Evolutionary conservation across 2,113 vertebrate species (phyloP).

Genomic region (Emydura subglobosa): DNA sequence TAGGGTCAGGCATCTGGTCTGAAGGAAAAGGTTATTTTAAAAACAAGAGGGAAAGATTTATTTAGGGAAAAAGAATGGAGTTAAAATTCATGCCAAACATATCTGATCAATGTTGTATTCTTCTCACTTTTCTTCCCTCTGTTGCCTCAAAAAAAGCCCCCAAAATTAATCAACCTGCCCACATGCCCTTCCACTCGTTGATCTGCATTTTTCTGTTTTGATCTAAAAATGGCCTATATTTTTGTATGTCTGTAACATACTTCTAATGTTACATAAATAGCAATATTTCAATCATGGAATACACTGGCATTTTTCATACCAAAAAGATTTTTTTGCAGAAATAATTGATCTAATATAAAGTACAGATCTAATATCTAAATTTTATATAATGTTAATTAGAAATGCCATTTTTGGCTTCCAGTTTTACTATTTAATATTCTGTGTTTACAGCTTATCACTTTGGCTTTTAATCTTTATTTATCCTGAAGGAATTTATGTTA

Average conservation of each 20-base stretch:
- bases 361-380: not conserved
- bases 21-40: not conserved
- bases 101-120: not conserved
- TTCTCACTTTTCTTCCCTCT: not conserved
- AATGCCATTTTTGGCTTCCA: not conserved
- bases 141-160: not conserved
- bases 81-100: not conserved
- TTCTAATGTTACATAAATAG: not conserved
- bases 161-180: not conserved
- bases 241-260: not conserved
- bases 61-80: rapidly evolving
- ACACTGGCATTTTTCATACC: not conserved
- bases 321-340: not conserved
- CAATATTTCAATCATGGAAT: not conserved
- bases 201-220: not conserved
- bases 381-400: not conserved
- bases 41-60: not conserved
- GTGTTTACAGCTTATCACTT: not conserved
- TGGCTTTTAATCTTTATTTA: not conserved
- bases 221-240: not conserved
- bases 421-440: not conserved
- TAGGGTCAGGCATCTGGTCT: not conserved
- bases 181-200: not conserved
- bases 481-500: not conserved
- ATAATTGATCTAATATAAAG: not conserved